Evolutionary conservation across 2,888 invertebrate species (phyloP).

Genomic region (Agonopterix arenella): DNA sequence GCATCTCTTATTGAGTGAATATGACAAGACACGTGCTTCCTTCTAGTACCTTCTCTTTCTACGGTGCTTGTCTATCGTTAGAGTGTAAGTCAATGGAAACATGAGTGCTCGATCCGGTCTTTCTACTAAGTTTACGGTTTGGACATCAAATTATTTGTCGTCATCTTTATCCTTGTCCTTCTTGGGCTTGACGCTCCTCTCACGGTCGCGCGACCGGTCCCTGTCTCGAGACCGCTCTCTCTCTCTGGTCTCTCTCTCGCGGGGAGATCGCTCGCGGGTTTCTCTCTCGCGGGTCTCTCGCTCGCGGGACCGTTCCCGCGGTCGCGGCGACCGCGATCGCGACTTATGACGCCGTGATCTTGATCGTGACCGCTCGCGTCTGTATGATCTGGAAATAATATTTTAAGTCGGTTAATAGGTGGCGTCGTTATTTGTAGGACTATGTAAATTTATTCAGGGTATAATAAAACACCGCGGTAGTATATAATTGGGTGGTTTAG

Average conservation of each 20-base stretch:
- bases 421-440: too few relatives aligned
- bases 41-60: too few relatives aligned
- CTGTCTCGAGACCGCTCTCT: conserved; percentile 57
- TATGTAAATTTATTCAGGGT: too few relatives aligned
- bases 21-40: too few relatives aligned
- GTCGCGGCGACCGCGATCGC: conserved; percentile 81
- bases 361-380: conserved; percentile 55
- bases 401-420: background rate
- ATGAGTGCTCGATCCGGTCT: too few relatives aligned
- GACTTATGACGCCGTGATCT: conserved; percentile 83
- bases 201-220: conserved; percentile 55
- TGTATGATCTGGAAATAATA: conserved; percentile 68
- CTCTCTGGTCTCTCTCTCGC: conserved; percentile 9
- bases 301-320: conserved; percentile 37
- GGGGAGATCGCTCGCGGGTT: conserved; percentile 25
- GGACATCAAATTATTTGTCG: conserved; percentile 70
- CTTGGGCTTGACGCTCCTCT: conserved; percentile 70
- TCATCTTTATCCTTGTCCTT: conserved; percentile 83
- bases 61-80: too few relatives aligned
- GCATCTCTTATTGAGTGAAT: too few relatives aligned
- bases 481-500: too few relatives aligned
- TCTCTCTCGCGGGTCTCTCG: conserved; percentile 13
- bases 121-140: background rate
- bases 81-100: too few relatives aligned
- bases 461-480: too few relatives aligned